Evolutionary conservation across 2,888 invertebrate genomes (phyloP).

Genomic region (Hirtodrosophila alboralis): DNA sequence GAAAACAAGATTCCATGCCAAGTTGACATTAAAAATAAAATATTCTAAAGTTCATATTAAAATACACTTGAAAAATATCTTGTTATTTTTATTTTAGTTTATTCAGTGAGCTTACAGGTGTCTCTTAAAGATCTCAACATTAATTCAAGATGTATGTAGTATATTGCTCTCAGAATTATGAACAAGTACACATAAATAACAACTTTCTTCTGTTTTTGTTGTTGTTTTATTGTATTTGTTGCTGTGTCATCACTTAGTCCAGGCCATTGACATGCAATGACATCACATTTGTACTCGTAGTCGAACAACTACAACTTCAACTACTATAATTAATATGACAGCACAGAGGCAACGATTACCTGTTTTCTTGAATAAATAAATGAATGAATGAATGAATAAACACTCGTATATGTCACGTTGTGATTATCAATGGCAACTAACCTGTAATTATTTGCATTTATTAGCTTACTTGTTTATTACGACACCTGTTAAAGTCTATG

Average conservation of each 20-base stretch:
- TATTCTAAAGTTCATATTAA: too few species aligned
- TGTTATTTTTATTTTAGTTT: too few species aligned
- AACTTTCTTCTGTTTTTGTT: conserved; percentile 42
- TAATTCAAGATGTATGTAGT: conserved; percentile 17
- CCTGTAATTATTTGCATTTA: conserved; percentile 56
- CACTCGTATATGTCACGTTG: conserved; percentile 10
- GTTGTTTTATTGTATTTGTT: conserved; percentile 15
- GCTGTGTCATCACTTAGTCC: conserved; percentile 42
- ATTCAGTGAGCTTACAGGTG: conserved; percentile 15
- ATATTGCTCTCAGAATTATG: conserved; percentile 28
- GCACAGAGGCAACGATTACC: conserved; percentile 22
- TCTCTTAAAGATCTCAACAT: conserved; percentile 18
- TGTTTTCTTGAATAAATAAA: conserved; percentile 33
- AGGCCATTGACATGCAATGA: conserved; percentile 61
- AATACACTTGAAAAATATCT: too few species aligned
- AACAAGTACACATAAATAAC: conserved; percentile 22
- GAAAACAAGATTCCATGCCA: background rate
- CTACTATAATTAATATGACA: conserved; percentile 59
- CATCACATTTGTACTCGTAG: conserved; percentile 45
- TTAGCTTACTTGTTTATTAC: conserved; percentile 31
- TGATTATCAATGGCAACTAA: conserved; percentile 46
- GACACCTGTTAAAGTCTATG: conserved; percentile 22
- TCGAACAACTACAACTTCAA: conserved; percentile 36
- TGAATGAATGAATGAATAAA: conserved; percentile 32
- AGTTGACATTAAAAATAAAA: conserved; percentile 11